Conservation (phyloP, 2,797 vertebrate species). For the Pagetopsis macropterus region DNA sequence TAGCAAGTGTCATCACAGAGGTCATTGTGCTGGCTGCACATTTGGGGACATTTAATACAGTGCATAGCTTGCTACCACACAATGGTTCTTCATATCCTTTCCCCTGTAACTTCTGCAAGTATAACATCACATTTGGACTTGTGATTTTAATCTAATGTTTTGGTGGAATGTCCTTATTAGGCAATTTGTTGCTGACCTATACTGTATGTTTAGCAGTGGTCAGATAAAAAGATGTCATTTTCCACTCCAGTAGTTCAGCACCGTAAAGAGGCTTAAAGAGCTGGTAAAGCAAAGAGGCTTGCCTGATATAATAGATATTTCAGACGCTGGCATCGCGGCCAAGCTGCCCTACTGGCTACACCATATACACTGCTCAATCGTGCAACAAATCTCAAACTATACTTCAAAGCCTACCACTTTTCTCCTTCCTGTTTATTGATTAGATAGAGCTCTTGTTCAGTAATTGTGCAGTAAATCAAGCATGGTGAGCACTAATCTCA, state of each 20-base stretch:
- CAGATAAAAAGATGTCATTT: slow-evolving; percentile 52
- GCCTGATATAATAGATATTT: slow-evolving; percentile 54
- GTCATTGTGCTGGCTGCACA: slow-evolving; percentile 72
- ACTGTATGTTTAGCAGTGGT: slow-evolving; percentile 51
- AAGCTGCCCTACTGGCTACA: slow-evolving; percentile 44
- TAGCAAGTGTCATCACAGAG: slow-evolving; percentile 79
- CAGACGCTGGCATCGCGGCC: slow-evolving; percentile 58
- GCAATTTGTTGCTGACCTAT: slow-evolving; percentile 68
- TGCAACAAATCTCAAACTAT: slow-evolving; percentile 76
- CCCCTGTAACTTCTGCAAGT: slow-evolving; percentile 59
- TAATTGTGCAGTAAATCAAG: slow-evolving; percentile 82
- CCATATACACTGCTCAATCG: slow-evolving; percentile 68
- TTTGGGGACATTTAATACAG: slow-evolving; percentile 75
- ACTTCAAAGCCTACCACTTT: slow-evolving; percentile 79
- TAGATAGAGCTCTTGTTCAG: slow-evolving; percentile 76
- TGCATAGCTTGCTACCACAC: slow-evolving; percentile 52
- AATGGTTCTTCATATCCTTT: slow-evolving; percentile 58
- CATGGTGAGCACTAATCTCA: slow-evolving; percentile 76
- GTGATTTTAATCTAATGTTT: slow-evolving; percentile 72
- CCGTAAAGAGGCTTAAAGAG: slow-evolving; percentile 42
- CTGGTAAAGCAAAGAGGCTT: slow-evolving; percentile 51
- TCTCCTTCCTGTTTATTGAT: slow-evolving; percentile 81
- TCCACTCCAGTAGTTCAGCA: slow-evolving; percentile 42
- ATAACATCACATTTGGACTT: slow-evolving; percentile 63
- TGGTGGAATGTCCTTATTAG: slow-evolving; percentile 65